These are phyloP conservation scores for Parambassis ranga DNA, from an alignment of 2,797 vertebrate genomes.

Conservation along the genomic window DNA sequence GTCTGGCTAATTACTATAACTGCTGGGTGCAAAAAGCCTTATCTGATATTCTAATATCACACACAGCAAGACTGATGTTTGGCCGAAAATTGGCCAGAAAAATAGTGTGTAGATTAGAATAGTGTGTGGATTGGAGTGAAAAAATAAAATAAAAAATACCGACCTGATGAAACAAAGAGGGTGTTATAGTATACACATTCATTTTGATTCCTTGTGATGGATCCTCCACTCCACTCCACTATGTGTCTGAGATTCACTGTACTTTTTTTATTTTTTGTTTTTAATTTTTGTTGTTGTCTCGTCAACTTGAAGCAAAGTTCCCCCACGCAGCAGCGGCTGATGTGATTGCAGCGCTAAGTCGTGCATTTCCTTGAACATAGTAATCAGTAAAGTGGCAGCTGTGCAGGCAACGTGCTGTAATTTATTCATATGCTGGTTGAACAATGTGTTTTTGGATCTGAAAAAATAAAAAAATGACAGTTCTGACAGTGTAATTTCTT, in stretches of 20 bases:
- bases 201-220: too few species aligned
- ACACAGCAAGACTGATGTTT: not conserved
- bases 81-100: not conserved
- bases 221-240: too few species aligned
- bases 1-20: not conserved
- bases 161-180: too few species aligned
- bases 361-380: not conserved
- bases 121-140: too few species aligned
- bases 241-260: not conserved
- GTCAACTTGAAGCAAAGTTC: not conserved
- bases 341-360: not conserved
- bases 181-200: too few species aligned
- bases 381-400: not conserved
- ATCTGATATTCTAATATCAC: not conserved
- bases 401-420: not conserved
- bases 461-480: not conserved
- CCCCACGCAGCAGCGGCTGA: not conserved
- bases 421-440: not conserved
- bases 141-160: too few species aligned
- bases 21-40: not conserved
- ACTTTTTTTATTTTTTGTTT: not conserved
- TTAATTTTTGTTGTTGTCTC: not conserved
- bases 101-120: too few species aligned
- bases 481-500: not conserved
- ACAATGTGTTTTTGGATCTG: not conserved